These are phyloP conservation scores for Homarus americanus DNA, from an alignment of 1,140 invertebrate genomes.

Conservation along the genomic window DNA sequence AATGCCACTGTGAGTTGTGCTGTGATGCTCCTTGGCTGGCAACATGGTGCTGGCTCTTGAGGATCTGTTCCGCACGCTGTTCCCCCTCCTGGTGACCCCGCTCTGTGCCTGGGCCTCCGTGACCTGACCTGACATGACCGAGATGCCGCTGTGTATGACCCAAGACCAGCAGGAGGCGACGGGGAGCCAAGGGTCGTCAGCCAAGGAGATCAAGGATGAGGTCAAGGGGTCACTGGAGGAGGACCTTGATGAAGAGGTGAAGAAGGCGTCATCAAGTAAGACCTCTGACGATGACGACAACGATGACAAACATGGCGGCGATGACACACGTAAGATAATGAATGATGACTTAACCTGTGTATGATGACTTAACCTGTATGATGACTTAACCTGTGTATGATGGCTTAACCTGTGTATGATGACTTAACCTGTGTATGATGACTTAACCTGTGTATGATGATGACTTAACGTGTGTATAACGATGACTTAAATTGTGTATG, in stretches of 20 bases:
- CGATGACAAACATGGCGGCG: background rate
- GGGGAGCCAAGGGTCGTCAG: constrained; percentile 28
- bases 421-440: background rate
- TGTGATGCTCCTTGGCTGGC: constrained; percentile 34
- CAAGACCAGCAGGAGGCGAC: constrained; percentile 30
- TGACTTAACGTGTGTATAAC: too few relatives aligned
- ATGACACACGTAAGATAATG: background rate
- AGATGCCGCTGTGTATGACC: constrained; percentile 58
- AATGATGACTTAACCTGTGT: too few relatives aligned
- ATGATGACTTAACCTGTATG: too few relatives aligned
- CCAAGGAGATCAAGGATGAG: constrained; percentile 50
- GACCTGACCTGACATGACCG: constrained; percentile 70
- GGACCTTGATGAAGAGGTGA: constrained; percentile 34
- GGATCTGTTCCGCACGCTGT: constrained; percentile 49
- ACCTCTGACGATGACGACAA: constrained; percentile 6
- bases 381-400: too few relatives aligned
- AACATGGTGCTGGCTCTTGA: constrained; percentile 62
- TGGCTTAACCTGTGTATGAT: background rate
- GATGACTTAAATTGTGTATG: background rate
- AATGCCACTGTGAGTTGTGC: background rate
- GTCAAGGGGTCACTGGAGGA: constrained; percentile 37
- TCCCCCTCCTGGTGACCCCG: constrained; percentile 58
- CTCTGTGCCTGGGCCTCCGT: constrained; percentile 63
- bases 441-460: too few relatives aligned
- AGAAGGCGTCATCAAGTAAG: constrained; percentile 15